phyloP scores from a whole-genome alignment of 2,113 vertebrate species.

The Pseudonaja textilis region DNA sequence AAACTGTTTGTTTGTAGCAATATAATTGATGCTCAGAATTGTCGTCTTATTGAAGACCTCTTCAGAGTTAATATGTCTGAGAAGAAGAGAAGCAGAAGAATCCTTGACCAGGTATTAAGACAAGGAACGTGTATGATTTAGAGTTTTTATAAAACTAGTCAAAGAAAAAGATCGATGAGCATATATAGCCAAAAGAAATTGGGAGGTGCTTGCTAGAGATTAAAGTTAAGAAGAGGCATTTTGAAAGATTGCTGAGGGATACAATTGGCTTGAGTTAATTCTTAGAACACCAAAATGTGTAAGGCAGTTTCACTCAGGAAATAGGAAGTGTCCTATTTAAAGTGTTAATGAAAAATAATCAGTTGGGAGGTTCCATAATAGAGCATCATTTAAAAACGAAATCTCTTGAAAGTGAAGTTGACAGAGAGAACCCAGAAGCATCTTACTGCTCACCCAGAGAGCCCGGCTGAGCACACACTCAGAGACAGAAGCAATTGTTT shows the following conservation, averaged over 20 bases:
- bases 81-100: conserved; percentile 92
- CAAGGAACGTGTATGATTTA: not conserved
- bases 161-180: not conserved
- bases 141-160: not conserved
- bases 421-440: not conserved
- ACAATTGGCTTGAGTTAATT: not conserved
- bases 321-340: not conserved
- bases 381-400: not conserved
- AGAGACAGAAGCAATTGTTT: not conserved
- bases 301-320: not conserved
- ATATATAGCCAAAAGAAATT: not conserved
- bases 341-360: not conserved
- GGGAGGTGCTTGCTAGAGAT: not conserved
- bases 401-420: not conserved
- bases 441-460: not conserved
- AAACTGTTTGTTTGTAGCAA: conserved; percentile 75
- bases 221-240: not conserved
- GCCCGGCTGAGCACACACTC: not conserved
- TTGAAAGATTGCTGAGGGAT: not conserved
- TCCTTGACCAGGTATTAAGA: conserved; percentile 89
- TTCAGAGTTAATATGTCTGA: conserved; percentile 92
- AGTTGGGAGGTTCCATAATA: not conserved
- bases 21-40: conserved; percentile 95
- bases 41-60: conserved; percentile 91
- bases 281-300: not conserved